Evolutionary conservation across 2,113 vertebrate species (phyloP).

Genomic region (Rallus limicola): DNA sequence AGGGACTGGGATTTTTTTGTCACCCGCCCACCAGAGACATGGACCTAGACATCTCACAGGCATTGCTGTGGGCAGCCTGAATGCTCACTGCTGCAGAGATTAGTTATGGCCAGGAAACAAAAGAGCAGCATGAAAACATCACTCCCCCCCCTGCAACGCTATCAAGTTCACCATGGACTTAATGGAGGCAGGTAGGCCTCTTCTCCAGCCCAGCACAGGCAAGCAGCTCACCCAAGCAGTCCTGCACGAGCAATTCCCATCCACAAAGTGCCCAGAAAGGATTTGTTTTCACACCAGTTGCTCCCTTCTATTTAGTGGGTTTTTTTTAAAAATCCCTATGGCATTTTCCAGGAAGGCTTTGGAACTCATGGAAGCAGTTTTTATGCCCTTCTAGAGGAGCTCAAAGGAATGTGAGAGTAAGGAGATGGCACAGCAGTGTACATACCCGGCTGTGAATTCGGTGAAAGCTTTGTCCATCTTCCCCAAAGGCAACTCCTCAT

Average conservation of each 20-base stretch:
- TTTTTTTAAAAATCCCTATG: background rate
- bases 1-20: background rate
- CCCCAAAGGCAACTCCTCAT: background rate
- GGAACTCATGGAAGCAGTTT: background rate
- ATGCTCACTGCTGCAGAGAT: background rate
- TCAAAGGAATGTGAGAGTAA: background rate
- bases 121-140: background rate
- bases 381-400: background rate
- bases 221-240: background rate
- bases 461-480: background rate
- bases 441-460: accelerated
- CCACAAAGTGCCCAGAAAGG: background rate
- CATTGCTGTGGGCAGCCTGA: background rate
- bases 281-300: background rate
- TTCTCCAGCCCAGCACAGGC: background rate
- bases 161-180: background rate
- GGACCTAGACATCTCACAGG: accelerated
- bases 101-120: background rate
- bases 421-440: accelerated
- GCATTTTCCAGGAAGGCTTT: background rate
- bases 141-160: background rate
- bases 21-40: background rate
- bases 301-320: background rate
- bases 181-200: background rate
- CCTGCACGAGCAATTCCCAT: background rate